Base-by-base conservation (phyloP, 1,140 invertebrate genomes). In the Metopolophium dirhodum region DNA sequence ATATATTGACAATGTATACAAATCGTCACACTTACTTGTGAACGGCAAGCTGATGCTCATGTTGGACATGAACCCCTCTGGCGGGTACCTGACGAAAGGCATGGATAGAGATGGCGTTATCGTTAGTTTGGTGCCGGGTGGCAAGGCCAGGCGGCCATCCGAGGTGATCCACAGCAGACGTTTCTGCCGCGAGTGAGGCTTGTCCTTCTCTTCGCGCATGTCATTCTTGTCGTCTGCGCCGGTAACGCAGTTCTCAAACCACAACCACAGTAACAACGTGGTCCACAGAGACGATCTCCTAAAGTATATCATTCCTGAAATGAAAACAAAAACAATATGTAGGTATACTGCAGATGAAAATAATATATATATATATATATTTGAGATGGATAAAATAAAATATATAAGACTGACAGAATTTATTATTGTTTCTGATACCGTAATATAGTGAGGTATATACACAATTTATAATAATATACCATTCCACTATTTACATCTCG, bases 1-100 rank as follows among this genome's bases (percentile, higher is more conserved):
- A n/a, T 68, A 68, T 18, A n/a, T n/a, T 41, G 3, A 4, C 3
- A 4, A 77, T 77, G 4, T 23, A 45, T 85, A 14, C 45, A 85
- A 30, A 85, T 45, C 2, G 11, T 41, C 2, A 47, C 89, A 96
- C 97, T 97, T 95, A 98, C 97, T 98, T 94, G 97, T 97, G 95
- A 98, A 97, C n/a, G 98, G 98, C 94, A 98, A 96, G 95, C 97
- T 98, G 94, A 98, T 96, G 49, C 97, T 97, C 95, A 98, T 96
- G 94, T 98, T 98, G 92, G 97, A 98, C 94, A 97, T 96, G 95
- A 98, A 98, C 87, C 97, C 98, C 94, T 97, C 96, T 2, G 97
- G 97, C 41, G 97, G 97, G 96, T 98, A 97, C 93, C 97, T 96
- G 0, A 98, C 97, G 94, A 98, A 97, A 22, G 98, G 98, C 95